phyloP scores from a whole-genome alignment of 1,140 invertebrate species.

The Zaprionus vittiger region DNA sequence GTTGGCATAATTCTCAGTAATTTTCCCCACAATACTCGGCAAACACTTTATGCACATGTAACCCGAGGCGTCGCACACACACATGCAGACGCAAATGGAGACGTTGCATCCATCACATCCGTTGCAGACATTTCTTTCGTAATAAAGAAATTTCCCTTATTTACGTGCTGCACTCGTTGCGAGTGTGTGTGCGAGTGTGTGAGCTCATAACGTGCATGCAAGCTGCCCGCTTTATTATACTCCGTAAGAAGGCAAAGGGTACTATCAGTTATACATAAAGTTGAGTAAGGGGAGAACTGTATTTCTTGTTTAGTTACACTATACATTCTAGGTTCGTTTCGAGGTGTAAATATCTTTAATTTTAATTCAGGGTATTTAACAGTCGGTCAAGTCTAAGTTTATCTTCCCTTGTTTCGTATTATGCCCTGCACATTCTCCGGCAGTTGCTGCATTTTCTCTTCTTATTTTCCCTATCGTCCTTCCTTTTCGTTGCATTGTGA shows the following conservation, averaged over 20 bases:
- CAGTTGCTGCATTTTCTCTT: constrained; percentile 43
- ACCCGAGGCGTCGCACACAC: neutral
- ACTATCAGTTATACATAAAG: neutral
- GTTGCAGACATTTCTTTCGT: constrained; percentile 47
- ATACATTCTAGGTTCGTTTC: neutral
- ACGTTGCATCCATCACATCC: constrained; percentile 30
- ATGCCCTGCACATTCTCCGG: constrained; percentile 20
- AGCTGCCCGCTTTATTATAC: neutral
- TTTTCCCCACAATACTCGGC: constrained; percentile 9
- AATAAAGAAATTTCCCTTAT: constrained; percentile 57
- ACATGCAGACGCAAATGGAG: constrained; percentile 7
- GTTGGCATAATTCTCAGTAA: constrained; percentile 12
- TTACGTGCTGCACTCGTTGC: constrained; percentile 17
- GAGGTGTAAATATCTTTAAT: neutral
- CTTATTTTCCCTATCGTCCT: constrained; percentile 14
- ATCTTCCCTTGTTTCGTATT: constrained; percentile 1
- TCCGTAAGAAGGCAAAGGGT: neutral
- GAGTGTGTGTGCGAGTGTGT: constrained; percentile 1
- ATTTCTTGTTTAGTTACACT: neutral
- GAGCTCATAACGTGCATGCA: neutral
- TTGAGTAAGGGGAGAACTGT: neutral
- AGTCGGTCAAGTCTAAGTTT: neutral
- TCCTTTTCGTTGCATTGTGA: constrained; percentile 7
- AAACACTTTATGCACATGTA: constrained; percentile 13
- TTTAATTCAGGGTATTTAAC: neutral